These are phyloP conservation scores for Symphodus melops DNA, from an alignment of 2,113 vertebrate genomes.

Conservation along the genomic window DNA sequence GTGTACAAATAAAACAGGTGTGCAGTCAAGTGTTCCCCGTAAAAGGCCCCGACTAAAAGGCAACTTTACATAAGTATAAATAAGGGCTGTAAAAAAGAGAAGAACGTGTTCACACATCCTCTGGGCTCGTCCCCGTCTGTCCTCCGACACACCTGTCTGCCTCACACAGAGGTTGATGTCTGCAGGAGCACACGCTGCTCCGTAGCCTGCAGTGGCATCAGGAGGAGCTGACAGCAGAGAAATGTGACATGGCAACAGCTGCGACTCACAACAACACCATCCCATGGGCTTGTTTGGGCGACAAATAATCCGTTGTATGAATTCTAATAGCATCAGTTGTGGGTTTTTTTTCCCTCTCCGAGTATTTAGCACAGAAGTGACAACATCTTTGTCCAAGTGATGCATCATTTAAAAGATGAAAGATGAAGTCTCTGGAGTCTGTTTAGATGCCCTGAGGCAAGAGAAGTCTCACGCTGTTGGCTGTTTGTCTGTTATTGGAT, in stretches of 20 bases:
- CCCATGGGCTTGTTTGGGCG: constrained; percentile 16
- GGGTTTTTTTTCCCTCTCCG: constrained; percentile 4
- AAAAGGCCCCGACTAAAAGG: background rate
- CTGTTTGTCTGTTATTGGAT: constrained; percentile 25
- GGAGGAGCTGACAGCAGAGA: background rate
- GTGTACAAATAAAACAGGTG: too few relatives aligned
- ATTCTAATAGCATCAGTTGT: constrained; percentile 25
- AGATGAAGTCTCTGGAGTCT: constrained; percentile 18
- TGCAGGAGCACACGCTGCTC: background rate
- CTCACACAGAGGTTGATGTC: background rate
- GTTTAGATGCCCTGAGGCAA: constrained; percentile 29
- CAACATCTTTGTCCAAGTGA: constrained; percentile 35
- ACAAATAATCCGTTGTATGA: constrained; percentile 4
- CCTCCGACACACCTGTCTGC: constrained; percentile 26
- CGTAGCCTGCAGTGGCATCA: background rate
- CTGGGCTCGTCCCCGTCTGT: background rate
- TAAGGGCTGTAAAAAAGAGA: background rate
- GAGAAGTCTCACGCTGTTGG: background rate
- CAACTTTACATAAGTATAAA: background rate
- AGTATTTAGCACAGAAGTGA: constrained; percentile 35
- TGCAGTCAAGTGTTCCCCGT: background rate
- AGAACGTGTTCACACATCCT: background rate
- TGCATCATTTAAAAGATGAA: constrained; percentile 37
- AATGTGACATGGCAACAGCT: constrained; percentile 36
- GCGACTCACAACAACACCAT: background rate